These are phyloP conservation scores for Trachelus troglodyta DNA, from an alignment of 2,888 invertebrate species.

Conservation along the genomic window DNA sequence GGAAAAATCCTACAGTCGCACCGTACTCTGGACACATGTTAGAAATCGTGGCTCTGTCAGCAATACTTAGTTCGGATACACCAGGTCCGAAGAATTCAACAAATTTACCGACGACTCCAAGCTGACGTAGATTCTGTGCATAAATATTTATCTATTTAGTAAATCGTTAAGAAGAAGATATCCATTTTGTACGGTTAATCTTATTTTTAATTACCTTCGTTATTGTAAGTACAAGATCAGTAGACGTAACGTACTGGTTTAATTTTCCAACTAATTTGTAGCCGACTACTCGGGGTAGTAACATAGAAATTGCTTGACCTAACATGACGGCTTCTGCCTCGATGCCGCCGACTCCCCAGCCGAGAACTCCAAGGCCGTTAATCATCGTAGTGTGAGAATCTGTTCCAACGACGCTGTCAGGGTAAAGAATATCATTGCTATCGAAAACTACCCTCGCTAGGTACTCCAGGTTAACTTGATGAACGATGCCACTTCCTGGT, in stretches of 20 bases:
- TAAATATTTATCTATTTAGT: slow-evolving; percentile 28
- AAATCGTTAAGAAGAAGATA: background rate
- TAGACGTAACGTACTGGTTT: slow-evolving; percentile 89
- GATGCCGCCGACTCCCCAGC: slow-evolving; percentile 97
- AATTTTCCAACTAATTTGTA: slow-evolving; percentile 88
- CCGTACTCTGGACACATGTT: slow-evolving; percentile 99
- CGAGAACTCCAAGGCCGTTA: slow-evolving; percentile 94
- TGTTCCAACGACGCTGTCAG: slow-evolving; percentile 95
- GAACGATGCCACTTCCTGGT: slow-evolving; percentile 97
- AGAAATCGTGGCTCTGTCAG: slow-evolving; percentile 96
- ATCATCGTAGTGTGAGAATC: slow-evolving; percentile 99
- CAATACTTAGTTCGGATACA: slow-evolving; percentile 89
- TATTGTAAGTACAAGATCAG: slow-evolving; percentile 96
- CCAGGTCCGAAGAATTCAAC: slow-evolving; percentile 99
- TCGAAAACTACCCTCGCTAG: slow-evolving; percentile 91
- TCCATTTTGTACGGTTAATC: background rate
- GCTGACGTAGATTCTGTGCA: slow-evolving; percentile 82
- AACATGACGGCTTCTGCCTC: slow-evolving; percentile 99
- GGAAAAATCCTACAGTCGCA: slow-evolving; percentile 95
- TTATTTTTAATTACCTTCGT: slow-evolving; percentile 80
- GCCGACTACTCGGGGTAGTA: slow-evolving; percentile 95
- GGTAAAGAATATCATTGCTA: slow-evolving; percentile 75
- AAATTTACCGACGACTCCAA: slow-evolving; percentile 98
- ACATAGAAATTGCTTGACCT: slow-evolving; percentile 97
- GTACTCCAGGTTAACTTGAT: slow-evolving; percentile 98